Evolutionary conservation across 2,113 vertebrate genomes (phyloP), one percentile per base, ranked within the genome.

Genomic region (Sarotherodon lohbergeri): DNA sequence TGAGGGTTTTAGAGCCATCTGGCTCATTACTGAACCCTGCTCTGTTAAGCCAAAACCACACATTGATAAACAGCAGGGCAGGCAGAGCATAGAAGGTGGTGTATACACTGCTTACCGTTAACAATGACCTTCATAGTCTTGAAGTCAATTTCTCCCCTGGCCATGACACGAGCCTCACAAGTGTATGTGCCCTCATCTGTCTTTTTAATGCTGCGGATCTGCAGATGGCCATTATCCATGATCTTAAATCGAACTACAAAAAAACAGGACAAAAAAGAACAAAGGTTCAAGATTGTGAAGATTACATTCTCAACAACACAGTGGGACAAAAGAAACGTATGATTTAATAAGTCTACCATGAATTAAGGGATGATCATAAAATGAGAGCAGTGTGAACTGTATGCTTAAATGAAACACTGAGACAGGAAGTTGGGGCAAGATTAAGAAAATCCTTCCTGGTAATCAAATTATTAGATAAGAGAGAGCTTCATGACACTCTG

Each of bases 121-220:
- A 99, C 97, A 32, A 98, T 87, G 93, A 99, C 98, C 93, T 97
- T 97, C 93, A 99, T 99, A 85, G 97, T 96, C 89, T 96, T 97
- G 94, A 98, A 98, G 96, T 99, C 98, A 82, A 99, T 97, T 93
- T 99, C 99, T 89, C 99, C 99, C 3, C 98, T 96, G 27, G 98
- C 97, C 96, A 97, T 94, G 93, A 99, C 98, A 19, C 98, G 97
- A 32, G 98, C 99, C 95, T 99, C 99, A 14, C 99, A 99, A 84
- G 95, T 97, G 90, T 99, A 99, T 2, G 91, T 96, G 12, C 98
- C 99, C 95, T 99, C 98, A 79, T 99, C 99, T 0, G 96, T 97
- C 95, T 99, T 99, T 96, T 98, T 99, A 95, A 99, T 98, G 90
- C 97, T 95, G 2, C 97, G 96, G 94, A 99, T 99, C 95, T 98